Base-by-base conservation (phyloP, 2,113 vertebrate genomes). In the Dicerorhinus sumatrensis region DNA sequence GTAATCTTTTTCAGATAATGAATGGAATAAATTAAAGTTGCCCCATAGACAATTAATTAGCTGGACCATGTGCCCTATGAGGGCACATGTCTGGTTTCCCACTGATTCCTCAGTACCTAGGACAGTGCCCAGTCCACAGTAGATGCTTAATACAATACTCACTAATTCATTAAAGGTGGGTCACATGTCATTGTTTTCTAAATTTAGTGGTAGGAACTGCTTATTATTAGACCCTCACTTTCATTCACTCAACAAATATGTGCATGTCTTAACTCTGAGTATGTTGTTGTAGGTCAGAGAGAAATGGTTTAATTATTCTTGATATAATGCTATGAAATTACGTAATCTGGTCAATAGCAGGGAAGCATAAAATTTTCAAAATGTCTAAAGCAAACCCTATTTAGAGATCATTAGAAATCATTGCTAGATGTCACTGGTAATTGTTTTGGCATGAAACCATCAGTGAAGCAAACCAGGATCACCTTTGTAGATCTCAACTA, bases 331-430 rank as follows among this genome's bases (percentile, higher is more conserved):
- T 73, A 20, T 67, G 83, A 25, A 77, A 58, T 29, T 60, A 60
- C 20, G 3, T 89, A 39, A 77, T 39, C 51, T 82, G 11, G 9
- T 95, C 89, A 70, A 23, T 48, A 93, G 14, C 8, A 51, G 20
- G 29, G 16, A 51, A 39, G 56, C 54, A 36, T 77, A 31, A 6
- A 33, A 29, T 83, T 82, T n/a, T 75, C 75, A 42, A 70, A 63
- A 80, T 90, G 48, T 70, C 42, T 20, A 31, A 88, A 91, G 79
- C 36, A 33, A 94, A 85, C 42, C 51, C 90, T 20, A 9, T 58
- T 70, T 17, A 63, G 85, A n/a, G 79, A 27, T 42, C 81, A 29
- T 56, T 21, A 79, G 85, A 51, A 69, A 75, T 54, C 76, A 36
- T 23, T 31, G 56, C 27, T 13, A 36, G 65, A 65, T 46, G 83